phyloP scores from a whole-genome alignment of 2,113 vertebrate genomes.

The Crocuta crocuta region DNA sequence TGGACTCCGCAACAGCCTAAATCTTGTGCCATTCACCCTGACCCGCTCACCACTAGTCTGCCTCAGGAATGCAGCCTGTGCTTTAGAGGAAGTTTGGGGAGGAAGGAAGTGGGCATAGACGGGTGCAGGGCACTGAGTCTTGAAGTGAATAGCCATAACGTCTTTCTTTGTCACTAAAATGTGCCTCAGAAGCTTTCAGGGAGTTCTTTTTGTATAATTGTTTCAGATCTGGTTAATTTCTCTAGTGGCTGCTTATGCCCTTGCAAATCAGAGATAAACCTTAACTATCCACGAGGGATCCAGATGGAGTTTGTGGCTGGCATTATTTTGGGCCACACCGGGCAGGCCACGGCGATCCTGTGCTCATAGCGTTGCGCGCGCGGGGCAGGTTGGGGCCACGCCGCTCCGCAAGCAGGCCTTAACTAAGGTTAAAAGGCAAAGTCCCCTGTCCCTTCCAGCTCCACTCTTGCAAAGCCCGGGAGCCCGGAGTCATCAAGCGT shows the following conservation, averaged over 20 bases:
- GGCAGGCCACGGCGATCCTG: background rate
- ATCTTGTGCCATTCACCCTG: background rate
- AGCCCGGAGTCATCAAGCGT: accelerated
- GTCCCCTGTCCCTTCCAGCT: background rate
- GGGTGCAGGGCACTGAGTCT: background rate
- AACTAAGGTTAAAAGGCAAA: background rate
- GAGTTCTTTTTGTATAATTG: background rate
- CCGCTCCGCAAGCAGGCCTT: no score
- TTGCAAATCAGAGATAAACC: background rate
- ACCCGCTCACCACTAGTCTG: background rate
- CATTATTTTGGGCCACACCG: background rate
- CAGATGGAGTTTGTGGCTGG: background rate
- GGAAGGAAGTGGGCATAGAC: slow-evolving; percentile 60
- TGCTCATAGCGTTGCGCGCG: accelerated
- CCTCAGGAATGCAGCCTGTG: background rate
- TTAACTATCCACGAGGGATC: background rate
- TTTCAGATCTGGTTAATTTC: background rate
- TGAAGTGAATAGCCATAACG: background rate
- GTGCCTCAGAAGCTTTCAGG: background rate
- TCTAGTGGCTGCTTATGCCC: background rate
- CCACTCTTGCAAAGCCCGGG: background rate
- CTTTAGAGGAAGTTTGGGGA: slow-evolving; percentile 60
- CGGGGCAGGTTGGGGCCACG: background rate
- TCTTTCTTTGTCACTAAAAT: slow-evolving; percentile 11
- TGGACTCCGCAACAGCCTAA: background rate